Evolutionary conservation across 1,140 invertebrate species (phyloP), one percentile per base, ranked within the genome.

Genomic region (Neodiprion fabricii): DNA sequence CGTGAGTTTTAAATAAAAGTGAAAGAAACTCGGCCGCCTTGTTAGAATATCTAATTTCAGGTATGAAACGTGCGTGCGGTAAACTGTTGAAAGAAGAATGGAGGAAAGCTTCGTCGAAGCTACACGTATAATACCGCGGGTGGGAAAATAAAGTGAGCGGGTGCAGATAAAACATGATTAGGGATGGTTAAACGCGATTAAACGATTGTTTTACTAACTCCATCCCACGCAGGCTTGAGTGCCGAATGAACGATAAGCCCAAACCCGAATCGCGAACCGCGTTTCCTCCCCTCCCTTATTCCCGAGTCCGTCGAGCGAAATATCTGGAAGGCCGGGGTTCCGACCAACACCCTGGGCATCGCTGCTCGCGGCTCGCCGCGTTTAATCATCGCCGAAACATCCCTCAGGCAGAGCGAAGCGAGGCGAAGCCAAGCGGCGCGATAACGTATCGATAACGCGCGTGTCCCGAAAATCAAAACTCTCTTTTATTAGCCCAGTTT

Each of bases 371-470:
- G 28, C 28, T 40, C 2, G 28, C n/a, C 53, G n/a, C 53, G 53
- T 61, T 61, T 61, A 61, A 61, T 61, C 53, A 61, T 61, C 8
- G 28, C 53, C 11, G n/a, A 61, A 17, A 12, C 53, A 14, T 61
- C 7, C 53, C 53, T 17, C 53, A 61, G 53, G 28, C 53, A 12
- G 53, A 61, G 5, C 53, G 9, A 61, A 12, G n/a, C 28, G 28
- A 40, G 28, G 1, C 28, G 28, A 40, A 40, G 28, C 28, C 28
- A 40, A 1, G 28, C 53, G 53, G 53, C 53, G 53, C n/a, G 53
- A 61, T 61, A 61, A 61, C 53, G 53, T 61, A 61, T 61, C 53
- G 53, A 61, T 61, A 61, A 61, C 53, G 53, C 53, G 53, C 53
- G 11, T 17, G 3, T 61, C 11, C 11, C 53, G 11, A 61, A 61